phyloP scores from a whole-genome alignment of 1,140 invertebrate genomes.

The Diorhabda elongata region DNA sequence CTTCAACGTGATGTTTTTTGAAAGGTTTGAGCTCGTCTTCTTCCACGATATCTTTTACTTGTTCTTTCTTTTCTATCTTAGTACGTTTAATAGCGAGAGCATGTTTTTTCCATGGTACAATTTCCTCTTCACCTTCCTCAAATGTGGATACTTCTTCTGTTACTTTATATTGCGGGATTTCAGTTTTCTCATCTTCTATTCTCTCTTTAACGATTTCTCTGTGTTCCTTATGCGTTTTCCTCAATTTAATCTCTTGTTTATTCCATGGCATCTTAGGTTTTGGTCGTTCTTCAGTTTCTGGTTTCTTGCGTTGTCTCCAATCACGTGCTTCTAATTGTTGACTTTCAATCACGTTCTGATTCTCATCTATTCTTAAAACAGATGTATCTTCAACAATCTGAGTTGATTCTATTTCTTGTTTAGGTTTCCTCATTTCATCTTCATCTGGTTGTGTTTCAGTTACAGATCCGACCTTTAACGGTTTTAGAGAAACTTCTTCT shows the following conservation, averaged over 20 bases:
- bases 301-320: conserved; percentile 10
- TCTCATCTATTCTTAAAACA: conserved; percentile 9
- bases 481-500: conserved; percentile 38
- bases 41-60: conserved; percentile 11
- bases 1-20: conserved; percentile 30
- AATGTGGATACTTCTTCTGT: conserved; percentile 31
- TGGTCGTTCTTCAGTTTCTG: conserved; percentile 19
- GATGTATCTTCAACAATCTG: conserved; percentile 15
- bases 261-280: conserved; percentile 24
- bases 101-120: conserved; percentile 47
- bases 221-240: conserved; percentile 22
- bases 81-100: conserved; percentile 43
- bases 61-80: conserved; percentile 45
- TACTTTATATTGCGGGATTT: conserved; percentile 26
- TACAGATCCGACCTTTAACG: conserved; percentile 30
- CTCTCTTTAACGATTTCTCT: conserved; percentile 45
- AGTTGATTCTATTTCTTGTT: not conserved
- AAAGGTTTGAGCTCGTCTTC: conserved; percentile 13
- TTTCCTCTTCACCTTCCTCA: conserved; percentile 24
- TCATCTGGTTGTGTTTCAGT: not conserved
- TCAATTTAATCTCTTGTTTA: not conserved
- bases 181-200: conserved; percentile 38
- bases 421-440: conserved; percentile 7
- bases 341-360: not conserved
- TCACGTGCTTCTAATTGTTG: not conserved